Evolutionary conservation across 2,113 vertebrate species (phyloP), one percentile per base, ranked within the genome.

Genomic region (Sminthopsis crassicaudata): DNA sequence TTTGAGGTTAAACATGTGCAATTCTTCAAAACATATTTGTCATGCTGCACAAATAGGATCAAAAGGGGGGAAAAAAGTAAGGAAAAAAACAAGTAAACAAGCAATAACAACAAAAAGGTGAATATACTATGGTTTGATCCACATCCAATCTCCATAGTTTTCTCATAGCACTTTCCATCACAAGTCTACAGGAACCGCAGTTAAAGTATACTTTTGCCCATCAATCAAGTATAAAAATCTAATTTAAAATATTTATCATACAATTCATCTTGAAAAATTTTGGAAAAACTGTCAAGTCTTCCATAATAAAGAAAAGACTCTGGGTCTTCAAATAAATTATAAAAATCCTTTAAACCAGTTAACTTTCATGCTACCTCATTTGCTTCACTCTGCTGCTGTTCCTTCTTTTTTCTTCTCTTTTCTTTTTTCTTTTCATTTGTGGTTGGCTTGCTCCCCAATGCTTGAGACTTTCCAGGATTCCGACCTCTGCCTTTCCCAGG

Each of bases 351-450:
- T 54, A 50, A 50, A 42, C 5, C 42, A 60, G 19, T 46, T 50
- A 88, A 91, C 16, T 46, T 0, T 25, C 88, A 95, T 46, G 27
- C 84, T 97, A 99, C 99, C 99, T 99, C 99, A 96, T 99, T 99
- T 16, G 99, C 99, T 98, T 99, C 99, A 96, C 98, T 99, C 95
- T 99, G 99, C 96, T 99, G 99, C 96, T 99, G 99, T 52, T 99
- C 99, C 91, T 99, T 99, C 98, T 99, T 99, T 95, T 99, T 99
- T 95, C 99, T 99, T 96, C 99, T 99, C 95, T 99, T 99, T 97
- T 99, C 99, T 98, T 99, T 99, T 95, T 99, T 99, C 53, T 98
- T 99, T 94, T 98, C 98, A 96, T 99, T 99, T 94, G 96, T 93
- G 94, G 96, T 98, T 84, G 97, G 98, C 97, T 99, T 99, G 27